Percentiles rank a stretch among this genome's conserved stretches.
Evolutionary conservation across 2,888 invertebrate genomes (phyloP).

Genomic region (Polydrusus pterygomalis): DNA sequence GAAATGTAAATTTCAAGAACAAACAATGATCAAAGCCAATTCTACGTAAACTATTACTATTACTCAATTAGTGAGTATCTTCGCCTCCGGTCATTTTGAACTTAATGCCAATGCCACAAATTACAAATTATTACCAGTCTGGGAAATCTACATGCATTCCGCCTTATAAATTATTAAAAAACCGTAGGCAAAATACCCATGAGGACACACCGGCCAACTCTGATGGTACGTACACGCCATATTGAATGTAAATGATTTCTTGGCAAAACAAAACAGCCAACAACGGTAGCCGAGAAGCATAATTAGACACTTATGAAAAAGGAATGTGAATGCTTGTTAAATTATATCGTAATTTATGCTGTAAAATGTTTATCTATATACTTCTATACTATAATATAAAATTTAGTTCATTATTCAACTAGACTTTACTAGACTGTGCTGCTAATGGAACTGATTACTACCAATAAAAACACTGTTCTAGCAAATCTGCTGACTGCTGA

Average conservation of each 20-base stretch:
- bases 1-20: background rate
- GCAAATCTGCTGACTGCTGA: too few species aligned
- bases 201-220: conserved; percentile 22
- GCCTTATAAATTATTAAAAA: conserved; percentile 49
- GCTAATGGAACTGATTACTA: too few species aligned
- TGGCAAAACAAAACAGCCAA: conserved; percentile 42
- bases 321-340: background rate
- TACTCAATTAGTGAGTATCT: conserved; percentile 2
- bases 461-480: too few species aligned
- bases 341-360: too few species aligned
- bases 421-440: too few species aligned
- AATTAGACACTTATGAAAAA: conserved; percentile 29
- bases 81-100: conserved; percentile 10
- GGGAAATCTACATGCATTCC: conserved; percentile 32
- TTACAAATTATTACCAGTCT: conserved; percentile 31
- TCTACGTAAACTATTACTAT: background rate
- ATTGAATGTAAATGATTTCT: conserved; percentile 50
- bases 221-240: conserved; percentile 32
- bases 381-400: too few species aligned
- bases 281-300: conserved; percentile 38
- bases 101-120: conserved; percentile 18
- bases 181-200: conserved; percentile 48
- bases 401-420: too few species aligned
- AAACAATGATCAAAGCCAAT: background rate
- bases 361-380: too few species aligned